phyloP scores from a whole-genome alignment of 2,113 vertebrate species.

The Numida meleagris region DNA sequence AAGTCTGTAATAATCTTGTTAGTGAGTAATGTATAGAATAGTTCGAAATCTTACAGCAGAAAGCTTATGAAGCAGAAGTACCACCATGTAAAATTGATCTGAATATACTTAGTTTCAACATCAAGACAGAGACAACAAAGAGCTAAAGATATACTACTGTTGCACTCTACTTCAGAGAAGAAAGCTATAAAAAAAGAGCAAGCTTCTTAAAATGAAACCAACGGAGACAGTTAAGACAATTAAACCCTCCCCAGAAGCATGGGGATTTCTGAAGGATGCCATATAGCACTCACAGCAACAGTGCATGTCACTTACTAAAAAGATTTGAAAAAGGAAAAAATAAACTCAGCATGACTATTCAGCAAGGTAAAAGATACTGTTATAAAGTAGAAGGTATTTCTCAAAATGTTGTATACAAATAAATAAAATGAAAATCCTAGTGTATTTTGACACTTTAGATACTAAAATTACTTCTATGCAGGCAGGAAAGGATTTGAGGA shows the following conservation, averaged over 20 bases:
- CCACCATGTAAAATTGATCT: background rate
- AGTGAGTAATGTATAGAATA: background rate
- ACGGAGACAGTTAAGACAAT: background rate
- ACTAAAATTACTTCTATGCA: background rate
- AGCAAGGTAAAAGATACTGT: background rate
- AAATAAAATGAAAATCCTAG: background rate
- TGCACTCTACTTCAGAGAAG: background rate
- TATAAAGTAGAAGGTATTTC: background rate
- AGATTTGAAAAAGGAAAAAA: background rate
- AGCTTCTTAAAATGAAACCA: background rate
- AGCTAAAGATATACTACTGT: background rate
- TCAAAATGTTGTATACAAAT: background rate
- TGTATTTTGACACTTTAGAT: background rate
- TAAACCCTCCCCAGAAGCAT: background rate
- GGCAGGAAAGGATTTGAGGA: background rate
- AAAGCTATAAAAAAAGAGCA: background rate
- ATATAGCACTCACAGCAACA: background rate
- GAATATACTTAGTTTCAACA: background rate
- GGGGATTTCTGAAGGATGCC: background rate
- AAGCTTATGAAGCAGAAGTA: background rate
- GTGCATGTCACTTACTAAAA: background rate
- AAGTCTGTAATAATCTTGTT: background rate
- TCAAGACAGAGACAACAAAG: background rate
- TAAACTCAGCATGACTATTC: background rate
- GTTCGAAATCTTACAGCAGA: background rate